Conservation (phyloP, 2,888 invertebrate genomes). For the Strigamia crassipes region DNA sequence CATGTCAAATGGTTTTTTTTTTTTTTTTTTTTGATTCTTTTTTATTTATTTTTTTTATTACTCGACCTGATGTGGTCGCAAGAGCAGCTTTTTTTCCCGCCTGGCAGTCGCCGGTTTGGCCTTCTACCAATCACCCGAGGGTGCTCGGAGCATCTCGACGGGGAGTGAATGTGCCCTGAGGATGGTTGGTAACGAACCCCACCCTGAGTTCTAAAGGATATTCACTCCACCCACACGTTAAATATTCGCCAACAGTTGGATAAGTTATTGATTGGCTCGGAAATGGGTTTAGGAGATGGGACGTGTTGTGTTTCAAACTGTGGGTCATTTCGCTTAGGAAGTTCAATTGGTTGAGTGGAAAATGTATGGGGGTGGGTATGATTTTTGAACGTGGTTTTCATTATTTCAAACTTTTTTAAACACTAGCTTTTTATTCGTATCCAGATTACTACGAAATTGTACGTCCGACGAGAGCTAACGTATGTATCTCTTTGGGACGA, state of each 20-base stretch:
- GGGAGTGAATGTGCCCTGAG: background rate
- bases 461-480: too few relatives aligned
- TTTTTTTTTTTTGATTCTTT: constrained; percentile 10
- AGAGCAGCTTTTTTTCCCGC: constrained; percentile 1
- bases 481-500: too few relatives aligned
- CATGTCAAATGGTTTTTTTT: background rate
- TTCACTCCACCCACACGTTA: background rate
- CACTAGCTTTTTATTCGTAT: too few relatives aligned
- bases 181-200: background rate
- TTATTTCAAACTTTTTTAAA: too few relatives aligned
- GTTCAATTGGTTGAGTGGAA: too few relatives aligned
- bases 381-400: too few relatives aligned
- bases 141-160: background rate
- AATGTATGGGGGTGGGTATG: too few relatives aligned
- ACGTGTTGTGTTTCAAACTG: too few relatives aligned
- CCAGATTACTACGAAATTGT: too few relatives aligned
- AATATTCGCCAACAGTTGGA: background rate
- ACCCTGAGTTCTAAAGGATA: background rate
- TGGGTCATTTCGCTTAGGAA: too few relatives aligned
- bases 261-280: too few relatives aligned
- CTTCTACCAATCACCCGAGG: constrained; percentile 1
- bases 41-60: background rate
- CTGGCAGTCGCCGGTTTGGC: background rate
- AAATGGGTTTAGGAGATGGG: too few relatives aligned
- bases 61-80: background rate